Percentiles rank a stretch among this genome's conserved stretches.
Evolutionary conservation across 1,140 invertebrate genomes (phyloP).

Genomic region (Brachionus rubens): DNA sequence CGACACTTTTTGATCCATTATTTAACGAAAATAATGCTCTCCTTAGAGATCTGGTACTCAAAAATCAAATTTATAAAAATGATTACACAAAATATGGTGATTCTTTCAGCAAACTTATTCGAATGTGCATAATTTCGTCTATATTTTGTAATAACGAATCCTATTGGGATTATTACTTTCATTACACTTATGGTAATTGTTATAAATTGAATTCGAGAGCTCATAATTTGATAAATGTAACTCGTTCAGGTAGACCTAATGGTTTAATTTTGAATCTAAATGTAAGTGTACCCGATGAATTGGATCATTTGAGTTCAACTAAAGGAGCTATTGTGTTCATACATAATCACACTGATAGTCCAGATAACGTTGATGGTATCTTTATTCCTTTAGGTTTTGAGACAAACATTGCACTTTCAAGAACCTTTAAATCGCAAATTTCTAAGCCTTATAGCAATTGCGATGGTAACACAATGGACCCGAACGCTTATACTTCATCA

Average conservation of each 20-base stretch:
- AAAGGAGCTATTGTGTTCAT: neutral
- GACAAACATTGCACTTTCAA: neutral
- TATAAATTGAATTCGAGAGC: conserved; percentile 9
- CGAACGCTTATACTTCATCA: neutral
- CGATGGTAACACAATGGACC: neutral
- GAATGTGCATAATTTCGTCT: neutral
- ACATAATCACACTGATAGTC: neutral
- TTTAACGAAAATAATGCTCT: neutral
- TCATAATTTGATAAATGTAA: neutral
- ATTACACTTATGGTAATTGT: conserved; percentile 23
- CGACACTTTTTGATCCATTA: too few species aligned
- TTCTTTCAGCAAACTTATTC: neutral
- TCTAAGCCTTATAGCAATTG: conserved; percentile 9
- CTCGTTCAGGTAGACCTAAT: neutral
- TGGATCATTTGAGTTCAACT: neutral
- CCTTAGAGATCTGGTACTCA: neutral
- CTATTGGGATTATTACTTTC: neutral
- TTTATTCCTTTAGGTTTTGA: neutral
- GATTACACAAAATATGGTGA: neutral
- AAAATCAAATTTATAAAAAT: neutral
- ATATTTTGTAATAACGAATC: neutral
- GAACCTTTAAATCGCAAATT: neutral
- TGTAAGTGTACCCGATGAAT: neutral
- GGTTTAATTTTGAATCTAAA: neutral
- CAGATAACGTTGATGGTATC: neutral